A percentile compares a stretch with the other conserved stretches of the same genome.
Evolutionary conservation across 2,888 invertebrate genomes (phyloP).

Genomic region (Lepetodrilus schrolli): DNA sequence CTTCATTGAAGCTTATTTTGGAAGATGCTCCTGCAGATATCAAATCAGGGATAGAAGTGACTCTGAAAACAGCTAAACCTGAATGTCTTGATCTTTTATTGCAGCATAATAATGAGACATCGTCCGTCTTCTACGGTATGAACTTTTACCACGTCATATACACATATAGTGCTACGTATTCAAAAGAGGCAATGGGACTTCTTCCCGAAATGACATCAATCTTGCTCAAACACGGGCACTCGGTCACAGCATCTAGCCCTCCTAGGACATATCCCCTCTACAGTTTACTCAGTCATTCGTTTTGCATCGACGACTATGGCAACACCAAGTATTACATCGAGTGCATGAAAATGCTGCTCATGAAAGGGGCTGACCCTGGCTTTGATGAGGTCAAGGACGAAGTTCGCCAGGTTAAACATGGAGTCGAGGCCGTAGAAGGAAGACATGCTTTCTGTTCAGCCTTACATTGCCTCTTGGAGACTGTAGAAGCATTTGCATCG

Average conservation of each 20-base stretch:
- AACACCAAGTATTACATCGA: conserved; percentile 59
- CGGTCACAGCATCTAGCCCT: conserved; percentile 55
- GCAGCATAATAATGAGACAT: conserved; percentile 47
- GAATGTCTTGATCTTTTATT: conserved; percentile 61
- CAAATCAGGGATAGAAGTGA: conserved; percentile 54
- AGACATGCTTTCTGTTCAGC: conserved; percentile 48
- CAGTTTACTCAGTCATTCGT: conserved; percentile 61
- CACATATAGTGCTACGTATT: conserved; percentile 50
- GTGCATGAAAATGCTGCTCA: conserved; percentile 54
- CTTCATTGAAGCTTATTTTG: conserved; percentile 54
- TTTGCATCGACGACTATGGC: conserved; percentile 57
- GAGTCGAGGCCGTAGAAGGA: conserved; percentile 27
- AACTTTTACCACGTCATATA: conserved; percentile 67
- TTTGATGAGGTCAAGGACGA: conserved; percentile 59
- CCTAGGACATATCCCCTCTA: conserved; percentile 67
- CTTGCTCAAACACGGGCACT: conserved; percentile 57
- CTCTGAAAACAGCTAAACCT: conserved; percentile 54
- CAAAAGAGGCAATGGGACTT: not conserved
- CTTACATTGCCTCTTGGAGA: conserved; percentile 59
- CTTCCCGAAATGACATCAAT: conserved; percentile 50
- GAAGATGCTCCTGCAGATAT: conserved; percentile 44
- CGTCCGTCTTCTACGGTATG: conserved; percentile 56
- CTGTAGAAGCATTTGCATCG: conserved; percentile 54
- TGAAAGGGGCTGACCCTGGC: conserved; percentile 65
- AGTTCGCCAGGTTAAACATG: conserved; percentile 28